phyloP scores from a whole-genome alignment of 2,888 invertebrate species.

The Caenorhabditis doughertyi region DNA sequence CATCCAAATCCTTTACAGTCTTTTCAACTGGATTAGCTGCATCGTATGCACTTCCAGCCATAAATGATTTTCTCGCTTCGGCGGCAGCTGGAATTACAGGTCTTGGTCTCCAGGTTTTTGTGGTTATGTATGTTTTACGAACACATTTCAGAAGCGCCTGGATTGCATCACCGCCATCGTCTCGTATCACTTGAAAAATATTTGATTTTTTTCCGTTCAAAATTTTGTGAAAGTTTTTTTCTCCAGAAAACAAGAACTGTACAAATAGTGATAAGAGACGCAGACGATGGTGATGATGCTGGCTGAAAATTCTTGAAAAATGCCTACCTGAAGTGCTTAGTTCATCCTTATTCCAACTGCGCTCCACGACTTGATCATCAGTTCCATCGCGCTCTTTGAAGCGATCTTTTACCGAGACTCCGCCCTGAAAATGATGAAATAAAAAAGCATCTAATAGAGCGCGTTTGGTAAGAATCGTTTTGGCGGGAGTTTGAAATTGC shows the following conservation, averaged over 20 bases:
- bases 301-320: not conserved
- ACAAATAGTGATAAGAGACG: slow-evolving; percentile 33
- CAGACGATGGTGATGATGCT: slow-evolving; percentile 35
- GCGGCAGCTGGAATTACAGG: slow-evolving; percentile 74
- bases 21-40: slow-evolving; percentile 75
- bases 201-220: too few species aligned
- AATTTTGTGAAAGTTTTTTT: too few species aligned
- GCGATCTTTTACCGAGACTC: slow-evolving; percentile 79
- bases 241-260: slow-evolving; percentile 4
- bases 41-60: slow-evolving; percentile 80
- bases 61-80: slow-evolving; percentile 81
- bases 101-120: slow-evolving; percentile 44
- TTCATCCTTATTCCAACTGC: slow-evolving; percentile 78
- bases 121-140: slow-evolving; percentile 61
- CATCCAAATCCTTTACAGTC: slow-evolving; percentile 77
- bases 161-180: slow-evolving; percentile 66
- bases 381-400: slow-evolving; percentile 78
- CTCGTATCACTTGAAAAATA: slow-evolving; percentile 47
- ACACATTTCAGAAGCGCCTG: slow-evolving; percentile 68
- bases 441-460: too few species aligned
- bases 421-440: slow-evolving; percentile 63
- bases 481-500: too few species aligned
- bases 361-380: slow-evolving; percentile 68
- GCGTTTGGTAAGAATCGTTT: too few species aligned
- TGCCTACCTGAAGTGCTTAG: slow-evolving; percentile 78